Evolutionary conservation across 1,140 invertebrate species (phyloP), one percentile per base, ranked within the genome.

Genomic region (Drosophila repleta): DNA sequence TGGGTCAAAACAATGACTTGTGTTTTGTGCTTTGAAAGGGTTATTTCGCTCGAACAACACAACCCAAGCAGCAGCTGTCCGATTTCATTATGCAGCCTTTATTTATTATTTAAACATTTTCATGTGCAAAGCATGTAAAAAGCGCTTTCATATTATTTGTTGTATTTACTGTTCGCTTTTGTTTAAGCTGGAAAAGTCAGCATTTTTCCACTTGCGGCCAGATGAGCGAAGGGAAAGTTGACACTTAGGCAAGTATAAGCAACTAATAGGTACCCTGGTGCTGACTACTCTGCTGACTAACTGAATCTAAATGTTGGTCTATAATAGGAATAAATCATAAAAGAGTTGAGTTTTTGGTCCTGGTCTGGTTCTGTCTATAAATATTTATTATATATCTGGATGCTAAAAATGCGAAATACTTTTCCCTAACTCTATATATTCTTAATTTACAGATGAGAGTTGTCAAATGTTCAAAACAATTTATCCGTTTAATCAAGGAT

Each of bases 61-160:
- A 26, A 6, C 24, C 61, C 43, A 62, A 75, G 60, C 74, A 82
- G 71, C 60, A 87, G 82, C 82, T 85, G 82, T 87, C 82, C 64
- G 77, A 82, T 82, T 85, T 76, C 80, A 78, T 87, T 81, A 81
- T 74, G 55, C 69, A 81, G 82, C 77, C 70, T 72, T 84, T 68
- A 67, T 82, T 73, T 78, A 85, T 87, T 78, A 85, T 85, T 85
- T 87, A 85, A 87, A 81, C 77, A 82, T 65, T 78, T 87, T 67
- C 63, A 70, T 52, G 53, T 48, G 55, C 62, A 63, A 55, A 56
- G 24, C 41, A 56, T 63, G 63, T 26, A 68, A 71, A 65, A 79
- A 76, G 55, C 69, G 52, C 37, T 58, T 35, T 20, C 66, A 76
- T 76, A 76, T 76, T 62, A 72, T 79, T 68, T 69, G 55, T 63